Percentiles rank a stretch among this genome's conserved stretches.
Conservation (phyloP, 2,888 invertebrate species). For the Patella pellucida region DNA sequence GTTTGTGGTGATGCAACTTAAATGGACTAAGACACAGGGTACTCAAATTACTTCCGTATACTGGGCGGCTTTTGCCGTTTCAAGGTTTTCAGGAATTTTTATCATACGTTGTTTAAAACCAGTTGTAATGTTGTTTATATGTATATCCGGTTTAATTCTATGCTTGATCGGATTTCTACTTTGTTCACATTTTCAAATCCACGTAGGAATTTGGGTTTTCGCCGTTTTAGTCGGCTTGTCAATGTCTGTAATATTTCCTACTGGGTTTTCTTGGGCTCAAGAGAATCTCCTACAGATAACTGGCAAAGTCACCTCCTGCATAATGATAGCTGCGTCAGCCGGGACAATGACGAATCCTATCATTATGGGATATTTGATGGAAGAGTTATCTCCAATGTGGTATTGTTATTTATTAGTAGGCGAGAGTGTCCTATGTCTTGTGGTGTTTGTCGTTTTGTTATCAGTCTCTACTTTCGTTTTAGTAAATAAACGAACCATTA, state of each 20-base stretch:
- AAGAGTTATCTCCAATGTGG: slow-evolving; percentile 57
- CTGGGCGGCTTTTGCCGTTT: slow-evolving; percentile 70
- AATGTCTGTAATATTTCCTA: slow-evolving; percentile 70
- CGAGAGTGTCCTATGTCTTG: no score
- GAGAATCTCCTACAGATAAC: slow-evolving; percentile 66
- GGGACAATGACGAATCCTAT: slow-evolving; percentile 69
- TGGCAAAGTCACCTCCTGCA: slow-evolving; percentile 66
- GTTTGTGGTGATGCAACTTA: slow-evolving; percentile 62
- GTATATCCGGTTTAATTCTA: slow-evolving; percentile 24
- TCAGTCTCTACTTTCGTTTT: no score
- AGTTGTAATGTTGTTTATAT: slow-evolving; percentile 50
- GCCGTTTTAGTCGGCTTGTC: slow-evolving; percentile 65
- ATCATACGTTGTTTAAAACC: slow-evolving; percentile 63
- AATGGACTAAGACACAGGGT: slow-evolving; percentile 59
- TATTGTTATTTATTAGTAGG: neutral
- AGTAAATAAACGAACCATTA: no score
- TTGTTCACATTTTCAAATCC: slow-evolving; percentile 39
- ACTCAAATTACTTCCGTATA: slow-evolving; percentile 66
- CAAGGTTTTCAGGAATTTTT: slow-evolving; percentile 67
- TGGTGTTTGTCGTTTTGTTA: no score
- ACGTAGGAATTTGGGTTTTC: slow-evolving; percentile 53
- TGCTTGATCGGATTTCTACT: slow-evolving; percentile 39
- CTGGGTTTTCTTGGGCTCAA: slow-evolving; percentile 70
- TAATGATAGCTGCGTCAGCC: slow-evolving; percentile 66
- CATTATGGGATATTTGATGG: slow-evolving; percentile 64